Evolutionary conservation across 37 sponge, comb jelly and placozoan genomes (phyloP).

Genomic region (Spongilla lacustris): DNA sequence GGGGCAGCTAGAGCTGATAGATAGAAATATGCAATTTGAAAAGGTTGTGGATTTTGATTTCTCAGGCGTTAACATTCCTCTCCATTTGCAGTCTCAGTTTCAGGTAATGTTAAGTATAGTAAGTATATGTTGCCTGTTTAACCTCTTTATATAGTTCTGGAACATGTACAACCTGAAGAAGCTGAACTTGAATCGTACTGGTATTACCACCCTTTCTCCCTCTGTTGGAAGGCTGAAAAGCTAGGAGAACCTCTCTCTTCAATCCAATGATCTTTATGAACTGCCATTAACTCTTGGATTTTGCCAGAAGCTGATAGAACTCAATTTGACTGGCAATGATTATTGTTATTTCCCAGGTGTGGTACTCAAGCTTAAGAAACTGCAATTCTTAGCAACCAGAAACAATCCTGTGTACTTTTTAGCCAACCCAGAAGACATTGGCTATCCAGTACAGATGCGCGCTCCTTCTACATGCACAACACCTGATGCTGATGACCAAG

Average conservation of each 20-base stretch:
- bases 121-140: background rate
- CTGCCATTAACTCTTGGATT: conserved; percentile 68
- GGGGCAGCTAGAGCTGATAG: background rate
- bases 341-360: conserved; percentile 39
- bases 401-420: conserved; percentile 29
- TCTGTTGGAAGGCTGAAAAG: conserved; percentile 67
- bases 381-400: conserved; percentile 30
- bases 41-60: conserved; percentile 49
- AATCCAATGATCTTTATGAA: conserved; percentile 29
- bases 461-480: too few relatives aligned
- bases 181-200: conserved; percentile 40
- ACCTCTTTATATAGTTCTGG: conserved; percentile 59
- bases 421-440: background rate
- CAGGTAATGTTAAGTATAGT: too few relatives aligned
- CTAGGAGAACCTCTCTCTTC: conserved; percentile 46
- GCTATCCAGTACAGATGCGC: background rate
- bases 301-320: conserved; percentile 42
- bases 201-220: conserved; percentile 35
- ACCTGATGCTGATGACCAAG: background rate
- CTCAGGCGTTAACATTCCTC: background rate
- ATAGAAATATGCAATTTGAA: conserved; percentile 35
- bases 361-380: conserved; percentile 33
- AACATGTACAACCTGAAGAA: conserved; percentile 47
- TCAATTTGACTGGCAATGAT: conserved; percentile 41
- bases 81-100: conserved; percentile 26